Evolutionary conservation across 2,888 invertebrate genomes (phyloP).

Genomic region (Linnaemya vulpina): DNA sequence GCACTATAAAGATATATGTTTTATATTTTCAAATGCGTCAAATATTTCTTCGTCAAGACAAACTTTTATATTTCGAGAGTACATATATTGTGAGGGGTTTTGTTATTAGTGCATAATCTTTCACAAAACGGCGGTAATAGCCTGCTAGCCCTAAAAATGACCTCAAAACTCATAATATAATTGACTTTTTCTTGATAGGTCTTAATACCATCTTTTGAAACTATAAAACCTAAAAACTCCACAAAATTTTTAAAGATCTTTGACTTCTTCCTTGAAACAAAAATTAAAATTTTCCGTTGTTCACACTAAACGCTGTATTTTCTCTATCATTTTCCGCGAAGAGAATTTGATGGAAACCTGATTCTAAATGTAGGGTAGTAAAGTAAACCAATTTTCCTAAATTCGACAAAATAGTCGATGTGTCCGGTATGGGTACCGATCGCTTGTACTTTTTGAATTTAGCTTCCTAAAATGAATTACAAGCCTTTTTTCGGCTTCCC

Average conservation of each 20-base stretch:
- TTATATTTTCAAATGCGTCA: conserved; percentile 1
- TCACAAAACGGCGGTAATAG: conserved; percentile 45
- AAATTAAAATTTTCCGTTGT: conserved; percentile 79
- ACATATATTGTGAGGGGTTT: conserved; percentile 46
- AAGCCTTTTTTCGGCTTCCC: conserved; percentile 41
- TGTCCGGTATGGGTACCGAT: conserved; percentile 29
- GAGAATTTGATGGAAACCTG: conserved; percentile 46
- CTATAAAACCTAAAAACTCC: conserved; percentile 43
- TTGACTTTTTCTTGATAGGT: conserved; percentile 54
- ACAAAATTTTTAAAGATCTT: conserved; percentile 35
- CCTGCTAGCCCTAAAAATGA: conserved; percentile 47
- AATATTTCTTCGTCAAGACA: conserved; percentile 1
- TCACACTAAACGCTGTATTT: no score
- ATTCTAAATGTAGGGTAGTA: conserved; percentile 41
- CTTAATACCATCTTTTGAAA: conserved; percentile 37
- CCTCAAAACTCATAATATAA: conserved; percentile 50
- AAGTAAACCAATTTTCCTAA: conserved; percentile 37
- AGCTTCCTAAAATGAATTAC: conserved; percentile 24
- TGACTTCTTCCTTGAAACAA: conserved; percentile 29
- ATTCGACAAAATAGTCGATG: conserved; percentile 45
- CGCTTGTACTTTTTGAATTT: conserved; percentile 26
- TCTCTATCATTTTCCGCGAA: no score
- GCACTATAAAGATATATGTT: conserved; percentile 11
- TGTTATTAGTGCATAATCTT: conserved; percentile 37
- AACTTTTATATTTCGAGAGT: conserved; percentile 21